Percentiles rank a stretch among this genome's conserved stretches.
phyloP scores from a whole-genome alignment of 2,888 invertebrate genomes.

The Melinopterus prodromus region DNA sequence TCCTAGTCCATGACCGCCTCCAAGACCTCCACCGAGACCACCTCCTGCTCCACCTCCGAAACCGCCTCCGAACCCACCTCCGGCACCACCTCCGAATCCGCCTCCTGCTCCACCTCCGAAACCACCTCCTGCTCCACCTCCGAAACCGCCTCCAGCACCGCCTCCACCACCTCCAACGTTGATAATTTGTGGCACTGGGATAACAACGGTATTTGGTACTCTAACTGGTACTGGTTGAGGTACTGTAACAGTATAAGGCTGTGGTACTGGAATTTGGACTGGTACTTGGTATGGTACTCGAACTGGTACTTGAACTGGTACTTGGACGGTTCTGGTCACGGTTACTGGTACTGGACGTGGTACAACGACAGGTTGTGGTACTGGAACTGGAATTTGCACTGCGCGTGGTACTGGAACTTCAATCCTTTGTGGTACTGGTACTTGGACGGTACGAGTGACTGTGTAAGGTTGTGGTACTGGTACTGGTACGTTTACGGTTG shows the following conservation, averaged over 20 bases:
- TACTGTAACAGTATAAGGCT: conserved; percentile 62
- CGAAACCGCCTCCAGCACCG: conserved; percentile 38
- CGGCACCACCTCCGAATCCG: conserved; percentile 22
- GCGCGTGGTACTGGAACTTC: conserved; percentile 61
- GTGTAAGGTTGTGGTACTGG: conserved; percentile 57
- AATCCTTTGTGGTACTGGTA: conserved; percentile 63
- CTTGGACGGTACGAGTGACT: conserved; percentile 62
- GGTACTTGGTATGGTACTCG: conserved; percentile 61
- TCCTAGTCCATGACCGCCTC: conserved; percentile 28
- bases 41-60: conserved; percentile 28
- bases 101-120: conserved; percentile 41
- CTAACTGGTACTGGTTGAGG: conserved; percentile 57
- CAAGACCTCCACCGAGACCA: conserved; percentile 32
- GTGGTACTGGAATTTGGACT: conserved; percentile 62
- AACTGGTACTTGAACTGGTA: conserved; percentile 61
- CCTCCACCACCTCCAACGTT: conserved; percentile 50
- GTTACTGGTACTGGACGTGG: conserved; percentile 60
- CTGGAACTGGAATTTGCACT: conserved; percentile 63
- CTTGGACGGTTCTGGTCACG: conserved; percentile 40
- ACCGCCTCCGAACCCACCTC: conserved; percentile 24
- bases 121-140: conserved; percentile 42
- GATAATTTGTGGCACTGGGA: conserved; percentile 56
- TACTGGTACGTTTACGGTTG: conserved; percentile 55
- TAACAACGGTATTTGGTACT: conserved; percentile 56
- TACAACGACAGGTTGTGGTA: conserved; percentile 70